phyloP scores from a whole-genome alignment of 1,140 invertebrate genomes.

The fruit fly (Drosophila melanogaster) region Release_6_plus_ISO1_MT NT_037436.4:21098001-21098500 shows the following conservation, averaged over 20 bases:
- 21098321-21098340: constrained; percentile 68
- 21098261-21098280: constrained; percentile 68
- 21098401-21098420: constrained; percentile 28
- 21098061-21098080: background rate
- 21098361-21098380: constrained; percentile 29
- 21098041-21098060: background rate
- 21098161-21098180: constrained; percentile 63
- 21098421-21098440: constrained; percentile 50
- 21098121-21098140: constrained; percentile 7
- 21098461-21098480: constrained; percentile 42
- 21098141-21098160: constrained; percentile 28
- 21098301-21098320: constrained; percentile 34
- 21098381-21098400: constrained; percentile 14
- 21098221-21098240: constrained; percentile 69
- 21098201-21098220: constrained; percentile 54
- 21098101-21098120: background rate
- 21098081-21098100: too few species aligned
- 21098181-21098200: constrained; percentile 72
- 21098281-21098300: constrained; percentile 32
- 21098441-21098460: constrained; percentile 30
- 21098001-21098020: background rate
- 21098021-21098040: background rate
- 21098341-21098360: constrained; percentile 31
- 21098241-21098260: constrained; percentile 69
- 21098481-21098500: constrained; percentile 36